Conservation (phyloP, 2,797 vertebrate species). For the Channallabes apus region DNA sequence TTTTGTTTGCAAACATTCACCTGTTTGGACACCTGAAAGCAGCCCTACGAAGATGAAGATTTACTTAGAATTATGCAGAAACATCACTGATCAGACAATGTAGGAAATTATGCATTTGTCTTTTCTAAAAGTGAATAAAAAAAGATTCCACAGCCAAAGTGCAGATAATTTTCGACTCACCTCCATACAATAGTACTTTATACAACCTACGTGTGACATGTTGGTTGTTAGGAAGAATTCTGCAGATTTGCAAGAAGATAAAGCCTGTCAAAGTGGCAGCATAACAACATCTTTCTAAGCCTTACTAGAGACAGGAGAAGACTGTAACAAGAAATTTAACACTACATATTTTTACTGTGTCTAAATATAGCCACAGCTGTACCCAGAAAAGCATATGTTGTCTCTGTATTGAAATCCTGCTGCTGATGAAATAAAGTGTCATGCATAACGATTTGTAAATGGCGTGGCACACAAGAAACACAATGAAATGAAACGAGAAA, state of each 20-base stretch:
- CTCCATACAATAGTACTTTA: not conserved
- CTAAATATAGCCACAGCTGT: not conserved
- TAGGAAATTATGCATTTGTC: no score
- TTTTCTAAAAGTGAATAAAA: no score
- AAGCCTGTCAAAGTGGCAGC: not conserved
- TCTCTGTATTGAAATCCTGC: not conserved
- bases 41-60: no score
- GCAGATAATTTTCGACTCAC: no score
- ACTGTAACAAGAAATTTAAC: not conserved
- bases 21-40: no score
- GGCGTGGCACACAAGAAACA: not conserved
- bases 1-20: no score
- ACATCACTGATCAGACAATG: no score
- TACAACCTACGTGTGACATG: not conserved
- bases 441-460: not conserved
- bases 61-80: no score
- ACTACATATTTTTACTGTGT: not conserved
- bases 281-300: not conserved
- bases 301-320: not conserved
- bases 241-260: not conserved
- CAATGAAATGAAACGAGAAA: not conserved
- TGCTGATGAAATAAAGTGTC: not conserved
- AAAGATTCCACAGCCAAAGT: no score
- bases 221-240: not conserved
- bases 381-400: not conserved